phyloP scores from a whole-genome alignment of 1,140 invertebrate genomes.

The Gonatopus flavifemur region DNA sequence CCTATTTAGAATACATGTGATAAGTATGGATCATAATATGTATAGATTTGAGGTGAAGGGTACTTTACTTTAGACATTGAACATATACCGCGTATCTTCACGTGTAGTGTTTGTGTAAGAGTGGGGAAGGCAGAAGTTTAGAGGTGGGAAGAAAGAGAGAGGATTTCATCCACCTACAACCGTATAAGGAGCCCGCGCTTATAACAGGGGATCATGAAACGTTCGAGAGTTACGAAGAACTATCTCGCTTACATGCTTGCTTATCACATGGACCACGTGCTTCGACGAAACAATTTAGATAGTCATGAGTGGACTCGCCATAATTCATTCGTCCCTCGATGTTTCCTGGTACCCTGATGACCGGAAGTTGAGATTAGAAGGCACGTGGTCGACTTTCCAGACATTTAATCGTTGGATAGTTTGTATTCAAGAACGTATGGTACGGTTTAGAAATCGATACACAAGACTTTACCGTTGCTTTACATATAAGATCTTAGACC shows the following conservation, averaged over 20 bases:
- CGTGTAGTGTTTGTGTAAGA: neutral
- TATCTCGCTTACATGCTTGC: conserved; percentile 11
- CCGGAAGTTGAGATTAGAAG: conserved; percentile 51
- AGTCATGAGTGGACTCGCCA: conserved; percentile 14
- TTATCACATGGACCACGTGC: conserved; percentile 38
- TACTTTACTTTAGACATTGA: no score
- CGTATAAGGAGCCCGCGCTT: conserved; percentile 58
- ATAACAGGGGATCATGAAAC: conserved; percentile 40
- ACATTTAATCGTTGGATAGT: conserved; percentile 12
- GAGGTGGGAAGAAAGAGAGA: conserved; percentile 25
- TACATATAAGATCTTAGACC: no score
- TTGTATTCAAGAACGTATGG: no score
- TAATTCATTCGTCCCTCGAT: conserved; percentile 9
- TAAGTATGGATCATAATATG: no score
- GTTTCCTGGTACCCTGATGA: conserved; percentile 31
- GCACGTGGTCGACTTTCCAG: conserved; percentile 53
- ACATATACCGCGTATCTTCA: no score
- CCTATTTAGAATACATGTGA: no score
- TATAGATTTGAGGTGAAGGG: no score
- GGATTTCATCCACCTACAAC: conserved; percentile 49
- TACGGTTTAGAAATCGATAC: no score
- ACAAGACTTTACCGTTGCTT: no score
- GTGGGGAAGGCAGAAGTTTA: neutral
- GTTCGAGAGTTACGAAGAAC: neutral
- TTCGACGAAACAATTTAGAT: conserved; percentile 40